Evolutionary conservation across 1,140 invertebrate species (phyloP), one percentile per base, ranked within the genome.

Genomic region (Grapholita molesta): DNA sequence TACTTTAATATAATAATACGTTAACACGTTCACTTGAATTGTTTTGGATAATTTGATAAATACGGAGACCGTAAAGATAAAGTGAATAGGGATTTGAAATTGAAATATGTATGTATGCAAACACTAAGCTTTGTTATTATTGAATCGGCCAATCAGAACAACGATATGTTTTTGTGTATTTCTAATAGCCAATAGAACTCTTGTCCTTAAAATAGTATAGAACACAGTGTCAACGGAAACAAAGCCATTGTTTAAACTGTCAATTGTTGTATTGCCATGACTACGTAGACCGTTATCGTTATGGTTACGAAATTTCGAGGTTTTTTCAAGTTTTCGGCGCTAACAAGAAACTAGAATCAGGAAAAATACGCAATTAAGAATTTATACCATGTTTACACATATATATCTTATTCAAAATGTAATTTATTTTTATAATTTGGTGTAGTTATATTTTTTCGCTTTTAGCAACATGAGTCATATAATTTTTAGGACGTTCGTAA

Each of bases 181-280:
- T 48, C n/a, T 8, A 21, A 30, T 25, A n/a, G 55, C 55, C 55
- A 61, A 61, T 61, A 15, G 25, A 3, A 61, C 15, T 15, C 1
- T 61, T 8, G 30, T 0, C 7, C 4, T n/a, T 30, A 32, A 30
- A 2, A 30, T 15, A 8, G 24, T 1, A 30, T 30, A 61, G 30
- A 1, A 6, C 3, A 25, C 11, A 4, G 15, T 6, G 9, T 0
- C 28, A 61, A 61, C n/a, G 33, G 68, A 71, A 74, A 70, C 67
- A 24, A 1, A 52, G 38, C 24, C 23, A 2, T 30, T 28, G 61
- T 21, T 38, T 64, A 9, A 57, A 61, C 64, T 76, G 71, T 73
- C 74, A 76, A 73, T 69, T 65, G 55, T 28, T 72, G 69, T 72
- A 52, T 76, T 76, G 71, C 71, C 74, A 76, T 76, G 69, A 71